Evolutionary conservation across 2,797 vertebrate genomes (phyloP).

Genomic region (Rhabdomys pumilio): DNA sequence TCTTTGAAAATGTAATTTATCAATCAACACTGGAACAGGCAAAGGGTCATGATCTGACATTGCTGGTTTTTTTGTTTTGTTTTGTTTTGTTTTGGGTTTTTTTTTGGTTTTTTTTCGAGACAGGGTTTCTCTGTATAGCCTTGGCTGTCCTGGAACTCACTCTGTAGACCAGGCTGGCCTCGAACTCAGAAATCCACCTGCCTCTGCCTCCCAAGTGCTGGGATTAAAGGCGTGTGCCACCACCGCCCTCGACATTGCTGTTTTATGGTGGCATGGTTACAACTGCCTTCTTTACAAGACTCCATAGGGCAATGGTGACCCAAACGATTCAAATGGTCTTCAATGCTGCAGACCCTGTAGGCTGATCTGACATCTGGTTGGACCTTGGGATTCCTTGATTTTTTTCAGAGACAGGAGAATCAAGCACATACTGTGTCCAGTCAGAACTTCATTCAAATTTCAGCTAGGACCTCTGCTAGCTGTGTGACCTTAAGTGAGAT

Average conservation of each 20-base stretch:
- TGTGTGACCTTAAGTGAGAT: not conserved
- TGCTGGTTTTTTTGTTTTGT: not conserved
- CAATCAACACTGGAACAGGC: slow-evolving; percentile 79
- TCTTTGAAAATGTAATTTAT: slow-evolving; percentile 76
- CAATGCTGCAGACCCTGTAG: not conserved
- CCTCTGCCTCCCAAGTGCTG: too few species aligned
- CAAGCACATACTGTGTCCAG: slow-evolving; percentile 1
- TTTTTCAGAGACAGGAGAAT: not conserved
- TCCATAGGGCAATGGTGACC: slow-evolving; percentile 72
- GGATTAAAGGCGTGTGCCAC: too few species aligned
- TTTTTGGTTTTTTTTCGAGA: too few species aligned
- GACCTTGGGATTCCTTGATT: not conserved
- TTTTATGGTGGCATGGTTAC: slow-evolving; percentile 79
- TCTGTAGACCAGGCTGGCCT: too few species aligned
- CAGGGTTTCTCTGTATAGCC: too few species aligned
- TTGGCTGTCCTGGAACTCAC: too few species aligned
- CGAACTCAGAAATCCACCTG: too few species aligned
- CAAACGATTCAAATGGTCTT: slow-evolving; percentile 22
- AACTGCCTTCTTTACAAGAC: slow-evolving; percentile 81
- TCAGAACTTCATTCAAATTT: slow-evolving; percentile 25
- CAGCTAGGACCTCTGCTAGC: not conserved
- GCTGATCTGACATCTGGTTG: not conserved
- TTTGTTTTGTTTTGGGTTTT: too few species aligned
- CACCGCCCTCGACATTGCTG: slow-evolving; percentile 66
- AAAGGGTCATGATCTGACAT: slow-evolving; percentile 79